Evolutionary conservation across 2,888 invertebrate genomes (phyloP).

Genomic region (Leuctra nigra): DNA sequence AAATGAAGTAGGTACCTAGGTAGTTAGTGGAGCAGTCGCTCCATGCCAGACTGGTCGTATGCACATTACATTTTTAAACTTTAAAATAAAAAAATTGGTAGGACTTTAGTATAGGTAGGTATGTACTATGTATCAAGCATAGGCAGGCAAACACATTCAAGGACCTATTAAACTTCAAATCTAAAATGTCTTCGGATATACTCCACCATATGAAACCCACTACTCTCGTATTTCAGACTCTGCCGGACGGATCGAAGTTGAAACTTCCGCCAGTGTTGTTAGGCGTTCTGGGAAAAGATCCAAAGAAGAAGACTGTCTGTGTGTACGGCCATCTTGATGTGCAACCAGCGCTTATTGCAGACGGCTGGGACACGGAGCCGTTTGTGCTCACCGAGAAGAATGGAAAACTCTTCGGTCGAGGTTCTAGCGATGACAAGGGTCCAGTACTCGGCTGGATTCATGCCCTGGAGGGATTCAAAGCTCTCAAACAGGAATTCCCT

Average conservation of each 20-base stretch:
- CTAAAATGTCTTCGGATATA: no score
- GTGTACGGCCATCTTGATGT: conserved; percentile 98
- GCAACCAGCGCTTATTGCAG: conserved; percentile 86
- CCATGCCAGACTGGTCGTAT: no score
- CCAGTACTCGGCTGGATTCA: conserved; percentile 94
- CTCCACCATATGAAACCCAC: no score
- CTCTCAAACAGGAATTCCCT: conserved; percentile 55
- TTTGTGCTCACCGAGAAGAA: conserved; percentile 83
- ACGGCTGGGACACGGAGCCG: conserved; percentile 95
- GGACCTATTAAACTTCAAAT: no score
- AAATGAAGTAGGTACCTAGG: no score
- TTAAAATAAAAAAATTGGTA: no score
- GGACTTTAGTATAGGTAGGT: neutral
- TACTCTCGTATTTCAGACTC: conserved; percentile 39
- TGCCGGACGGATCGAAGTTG: conserved; percentile 63
- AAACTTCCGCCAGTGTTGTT: conserved; percentile 81
- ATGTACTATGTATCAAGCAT: neutral
- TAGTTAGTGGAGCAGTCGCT: no score
- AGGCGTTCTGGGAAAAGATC: conserved; percentile 71
- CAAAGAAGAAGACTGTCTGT: conserved; percentile 84
- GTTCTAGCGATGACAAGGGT: conserved; percentile 91
- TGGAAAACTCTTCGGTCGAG: conserved; percentile 86
- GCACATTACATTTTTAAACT: no score
- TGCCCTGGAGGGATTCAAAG: conserved; percentile 82
- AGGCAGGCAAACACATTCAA: no score